Base-by-base conservation (phyloP, 1,140 invertebrate genomes). In the Contarinia nasturtii region DNA sequence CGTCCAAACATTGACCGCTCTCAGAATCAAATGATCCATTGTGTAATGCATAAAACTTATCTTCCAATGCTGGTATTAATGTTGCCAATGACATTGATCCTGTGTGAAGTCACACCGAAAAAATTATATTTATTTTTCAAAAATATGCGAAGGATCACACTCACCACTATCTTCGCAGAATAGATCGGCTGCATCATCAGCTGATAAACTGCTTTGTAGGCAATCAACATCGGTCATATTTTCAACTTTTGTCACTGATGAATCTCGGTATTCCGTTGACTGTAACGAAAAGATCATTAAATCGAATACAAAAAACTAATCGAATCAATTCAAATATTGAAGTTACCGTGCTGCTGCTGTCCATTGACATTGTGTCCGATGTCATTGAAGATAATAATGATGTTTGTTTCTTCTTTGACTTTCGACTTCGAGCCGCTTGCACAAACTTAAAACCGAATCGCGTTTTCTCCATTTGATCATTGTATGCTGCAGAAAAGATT, bases 51-150 rank as follows among this genome's bases (percentile, higher is more conserved):
- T 74, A 70, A 57, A 83, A 67, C 63, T 84, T 85, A 49, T 77
- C 73, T 56, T 86, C 82, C 54, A 82, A 76, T 3, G 80, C 77
- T 45, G 79, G 76, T 12, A 80, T 85, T 42, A 86, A 69, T 43
- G 77, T 79, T 36, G 58, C 59, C 36, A 64, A 50, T 8, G 61
- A 64, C 61, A 64, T 63, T 27, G 61, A 64, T 47, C 61, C 80
- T 75, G 56, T n/a, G n/a, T 5, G 27, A 67, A 67, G 53, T 52
- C n/a, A n/a, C n/a, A n/a, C n/a, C n/a, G 51, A 58, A 57, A 50
- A 47, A 21, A 51, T 45, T 44, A 46, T 40, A 18, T 36, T 36
- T 36, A 36, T 10, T 14, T 22, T 22, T 21, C 19, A 2, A 14
- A 22, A 22, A 10, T 20, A 4, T 10, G 10, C 34, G 33, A 4